phyloP scores from a whole-genome alignment of 1,140 invertebrate genomes.

The Monomorium pharaonis region DNA sequence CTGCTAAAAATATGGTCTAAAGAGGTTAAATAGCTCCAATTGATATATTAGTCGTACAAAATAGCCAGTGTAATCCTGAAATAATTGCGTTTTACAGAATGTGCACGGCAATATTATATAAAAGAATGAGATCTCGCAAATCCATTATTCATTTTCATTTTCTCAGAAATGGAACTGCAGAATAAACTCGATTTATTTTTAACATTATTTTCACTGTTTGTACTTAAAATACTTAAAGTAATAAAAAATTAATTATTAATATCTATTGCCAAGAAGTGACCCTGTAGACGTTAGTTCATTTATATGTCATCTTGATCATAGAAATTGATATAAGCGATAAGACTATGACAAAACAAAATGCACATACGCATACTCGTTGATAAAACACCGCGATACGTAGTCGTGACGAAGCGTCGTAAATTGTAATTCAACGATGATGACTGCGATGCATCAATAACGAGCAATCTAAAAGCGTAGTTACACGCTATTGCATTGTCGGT shows the following conservation, averaged over 20 bases:
- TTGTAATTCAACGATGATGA: constrained; percentile 25
- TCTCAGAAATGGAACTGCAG: background rate
- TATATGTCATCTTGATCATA: background rate
- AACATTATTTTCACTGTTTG: background rate
- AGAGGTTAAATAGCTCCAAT: background rate
- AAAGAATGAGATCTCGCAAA: background rate
- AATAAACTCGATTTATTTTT: background rate
- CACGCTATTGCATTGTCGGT: constrained; percentile 1
- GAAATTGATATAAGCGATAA: background rate
- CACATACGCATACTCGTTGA: background rate
- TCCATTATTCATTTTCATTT: background rate
- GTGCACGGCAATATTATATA: background rate
- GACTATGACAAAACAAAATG: background rate
- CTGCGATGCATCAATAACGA: constrained; percentile 15
- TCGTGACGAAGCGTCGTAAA: background rate
- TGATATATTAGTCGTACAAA: background rate
- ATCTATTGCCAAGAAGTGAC: background rate
- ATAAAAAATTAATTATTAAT: background rate
- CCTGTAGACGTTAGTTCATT: background rate
- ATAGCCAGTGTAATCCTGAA: background rate
- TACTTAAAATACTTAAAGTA: background rate
- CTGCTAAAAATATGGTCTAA: background rate
- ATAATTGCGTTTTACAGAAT: background rate
- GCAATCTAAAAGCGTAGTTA: constrained; percentile 7
- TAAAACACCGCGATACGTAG: background rate